Evolutionary conservation across 2,797 vertebrate species (phyloP), one percentile per base, ranked within the genome.

Genomic region (Epinephelus coioides): DNA sequence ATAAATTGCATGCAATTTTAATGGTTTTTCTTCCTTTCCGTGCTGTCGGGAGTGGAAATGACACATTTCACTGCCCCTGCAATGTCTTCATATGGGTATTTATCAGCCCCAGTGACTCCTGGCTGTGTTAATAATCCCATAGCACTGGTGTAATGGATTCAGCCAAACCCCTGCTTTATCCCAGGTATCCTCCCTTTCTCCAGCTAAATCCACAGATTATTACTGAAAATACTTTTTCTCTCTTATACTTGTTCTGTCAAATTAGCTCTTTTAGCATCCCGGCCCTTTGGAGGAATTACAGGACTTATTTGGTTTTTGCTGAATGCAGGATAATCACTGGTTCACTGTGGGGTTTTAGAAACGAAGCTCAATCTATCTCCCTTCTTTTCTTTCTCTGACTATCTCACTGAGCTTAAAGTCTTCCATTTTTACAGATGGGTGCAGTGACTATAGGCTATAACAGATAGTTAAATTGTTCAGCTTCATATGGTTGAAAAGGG

Each of bases 71-170:
- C 88, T 93, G 90, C 88, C 87, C 86, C 88, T 86, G 88, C 92
- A 87, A 93, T 88, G 91, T 95, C 94, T 95, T 95, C 92, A 93
- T 93, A 87, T 89, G 88, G 88, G 93, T 91, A 93, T 94, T 94
- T 95, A 93, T 96, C 93, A 93, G 93, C 88, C 84, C 88, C 90
- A 85, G 82, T 90, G 90, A 94, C 92, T 94, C 86, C 87, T 93
- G 87, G 88, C 87, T 81, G 80, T 88, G 82, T 86, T 94, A 92
- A 94, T 94, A 95, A 95, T 95, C 94, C 89, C 88, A 81, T 23
- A 73, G 86, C 84, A 73, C 59, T 78, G 86, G 83, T 93, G 91
- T 91, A 93, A 93, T 90, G 88, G 91, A 95, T 94, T 92, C 89
- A 93, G 88, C 91, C 92, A 91, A 94, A 88, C 78, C 85, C 76